These are phyloP conservation scores for Buphagus erythrorhynchus DNA, from an alignment of 2,797 vertebrate genomes.

Conservation along the genomic window DNA sequence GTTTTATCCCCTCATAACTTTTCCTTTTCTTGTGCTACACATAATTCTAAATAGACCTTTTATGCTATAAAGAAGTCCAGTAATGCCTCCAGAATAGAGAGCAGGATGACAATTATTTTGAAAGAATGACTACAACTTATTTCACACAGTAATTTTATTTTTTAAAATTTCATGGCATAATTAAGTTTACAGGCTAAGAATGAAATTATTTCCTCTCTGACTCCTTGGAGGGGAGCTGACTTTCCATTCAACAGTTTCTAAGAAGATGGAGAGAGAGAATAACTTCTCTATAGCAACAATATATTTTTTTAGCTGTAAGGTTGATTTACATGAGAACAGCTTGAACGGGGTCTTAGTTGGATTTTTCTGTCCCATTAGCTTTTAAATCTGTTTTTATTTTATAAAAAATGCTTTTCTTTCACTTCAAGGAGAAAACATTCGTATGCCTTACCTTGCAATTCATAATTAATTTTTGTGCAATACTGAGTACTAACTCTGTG, in stretches of 20 bases:
- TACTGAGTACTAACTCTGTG: neutral
- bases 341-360: neutral
- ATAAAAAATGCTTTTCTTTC: neutral
- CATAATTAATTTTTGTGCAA: neutral
- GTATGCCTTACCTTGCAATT: neutral
- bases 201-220: neutral
- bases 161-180: neutral
- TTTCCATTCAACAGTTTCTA: neutral
- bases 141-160: neutral
- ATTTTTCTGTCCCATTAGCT: neutral
- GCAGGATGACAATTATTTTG: neutral
- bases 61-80: neutral
- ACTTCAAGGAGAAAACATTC: neutral
- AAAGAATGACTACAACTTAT: neutral
- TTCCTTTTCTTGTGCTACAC: conserved; percentile 37
- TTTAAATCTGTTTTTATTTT: neutral
- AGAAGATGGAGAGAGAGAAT: neutral
- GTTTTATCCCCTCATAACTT: neutral
- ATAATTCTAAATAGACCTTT: neutral
- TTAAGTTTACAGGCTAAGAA: neutral
- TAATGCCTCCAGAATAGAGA: neutral
- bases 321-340: neutral
- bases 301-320: neutral
- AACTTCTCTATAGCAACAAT: neutral
- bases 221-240: neutral